Conservation (phyloP, 2,113 vertebrate genomes). For the Myxocyprinus asiaticus region DNA sequence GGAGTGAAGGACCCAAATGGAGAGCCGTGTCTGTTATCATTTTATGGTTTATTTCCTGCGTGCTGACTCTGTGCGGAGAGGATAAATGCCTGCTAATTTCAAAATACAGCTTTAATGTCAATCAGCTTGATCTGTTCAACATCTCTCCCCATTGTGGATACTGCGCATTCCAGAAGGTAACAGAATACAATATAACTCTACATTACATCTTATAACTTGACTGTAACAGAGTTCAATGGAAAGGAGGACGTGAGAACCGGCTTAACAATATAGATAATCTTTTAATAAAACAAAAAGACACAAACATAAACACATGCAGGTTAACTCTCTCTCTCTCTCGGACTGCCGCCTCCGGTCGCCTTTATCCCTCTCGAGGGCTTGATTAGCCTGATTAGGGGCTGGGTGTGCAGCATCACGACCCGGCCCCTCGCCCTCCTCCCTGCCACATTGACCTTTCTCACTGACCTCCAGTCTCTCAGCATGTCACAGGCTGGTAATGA, state of each 20-base stretch:
- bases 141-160: background rate
- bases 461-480: constrained; percentile 20
- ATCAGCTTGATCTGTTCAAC: background rate
- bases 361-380: too few species aligned
- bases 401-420: too few species aligned
- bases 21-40: constrained; percentile 19
- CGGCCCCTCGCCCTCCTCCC: too few species aligned
- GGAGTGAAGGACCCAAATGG: background rate
- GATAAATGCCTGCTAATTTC: constrained; percentile 39
- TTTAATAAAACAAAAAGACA: too few species aligned
- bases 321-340: too few species aligned
- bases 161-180: constrained; percentile 1
- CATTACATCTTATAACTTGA: background rate
- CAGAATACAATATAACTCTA: constrained; percentile 1
- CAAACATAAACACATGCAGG: too few species aligned
- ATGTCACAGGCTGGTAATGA: constrained; percentile 29
- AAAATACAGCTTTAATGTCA: background rate
- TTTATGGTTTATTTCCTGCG: constrained; percentile 37
- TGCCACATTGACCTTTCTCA: background rate
- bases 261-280: too few species aligned
- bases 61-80: constrained; percentile 34
- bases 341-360: too few species aligned
- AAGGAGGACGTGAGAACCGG: too few species aligned
- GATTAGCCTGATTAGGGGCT: too few species aligned
- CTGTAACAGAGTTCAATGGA: background rate